Evolutionary conservation across 2,888 invertebrate genomes (phyloP).

Genomic region (Polymixis lichenea): DNA sequence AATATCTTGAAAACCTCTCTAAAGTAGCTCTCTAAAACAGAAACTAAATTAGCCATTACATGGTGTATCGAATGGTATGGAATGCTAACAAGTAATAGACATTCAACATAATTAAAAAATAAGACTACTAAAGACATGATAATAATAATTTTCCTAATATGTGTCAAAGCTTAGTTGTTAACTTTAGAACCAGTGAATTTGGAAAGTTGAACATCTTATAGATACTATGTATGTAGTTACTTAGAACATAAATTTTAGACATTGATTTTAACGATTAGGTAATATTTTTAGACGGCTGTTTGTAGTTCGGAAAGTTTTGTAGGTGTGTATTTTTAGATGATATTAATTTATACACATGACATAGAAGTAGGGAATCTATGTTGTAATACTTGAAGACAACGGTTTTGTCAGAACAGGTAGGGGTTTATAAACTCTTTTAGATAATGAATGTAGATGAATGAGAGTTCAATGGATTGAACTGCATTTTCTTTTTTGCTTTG

Average conservation of each 20-base stretch:
- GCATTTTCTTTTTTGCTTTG: conserved; percentile 27
- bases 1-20: conserved; percentile 29
- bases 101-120: neutral
- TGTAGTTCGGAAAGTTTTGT: conserved; percentile 80
- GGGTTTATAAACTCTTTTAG: conserved; percentile 23
- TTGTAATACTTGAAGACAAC: conserved; percentile 36
- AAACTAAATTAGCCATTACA: conserved; percentile 26
- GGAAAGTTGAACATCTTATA: conserved; percentile 53
- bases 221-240: conserved; percentile 54
- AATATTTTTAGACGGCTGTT: conserved; percentile 87
- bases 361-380: conserved; percentile 54
- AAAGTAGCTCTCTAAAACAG: conserved; percentile 48
- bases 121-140: conserved; percentile 32
- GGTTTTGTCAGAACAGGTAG: conserved; percentile 28
- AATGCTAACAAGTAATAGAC: conserved; percentile 12
- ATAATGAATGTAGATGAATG: conserved; percentile 25
- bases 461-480: conserved; percentile 28
- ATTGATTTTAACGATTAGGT: conserved; percentile 70
- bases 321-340: conserved; percentile 76
- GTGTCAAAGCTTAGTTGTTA: conserved; percentile 65
- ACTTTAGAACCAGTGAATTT: conserved; percentile 66
- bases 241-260: conserved; percentile 70
- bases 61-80: conserved; percentile 38
- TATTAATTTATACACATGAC: conserved; percentile 70
- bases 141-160: conserved; percentile 55